Conservation (phyloP, 2,113 vertebrate genomes). For the Myotis brandtii region DNA sequence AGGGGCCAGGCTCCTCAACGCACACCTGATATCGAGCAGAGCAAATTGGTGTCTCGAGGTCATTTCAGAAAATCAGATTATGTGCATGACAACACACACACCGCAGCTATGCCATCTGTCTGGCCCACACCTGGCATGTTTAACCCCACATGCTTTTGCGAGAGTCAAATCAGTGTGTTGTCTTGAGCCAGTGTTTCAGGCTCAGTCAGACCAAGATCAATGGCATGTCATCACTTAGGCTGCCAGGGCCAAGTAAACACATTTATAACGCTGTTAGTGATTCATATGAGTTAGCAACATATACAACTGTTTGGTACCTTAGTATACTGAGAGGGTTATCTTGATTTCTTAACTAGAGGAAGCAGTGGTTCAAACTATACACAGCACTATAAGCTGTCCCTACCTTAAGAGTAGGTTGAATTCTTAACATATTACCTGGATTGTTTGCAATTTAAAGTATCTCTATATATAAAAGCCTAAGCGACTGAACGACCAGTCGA, state of each 20-base stretch:
- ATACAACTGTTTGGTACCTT: background rate
- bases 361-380: background rate
- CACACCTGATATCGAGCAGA: slow-evolving; percentile 71
- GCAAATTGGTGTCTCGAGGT: slow-evolving; percentile 79
- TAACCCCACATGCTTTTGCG: slow-evolving; percentile 51
- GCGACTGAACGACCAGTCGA: rapidly evolving
- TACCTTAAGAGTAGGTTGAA: background rate
- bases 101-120: slow-evolving; percentile 72
- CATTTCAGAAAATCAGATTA: slow-evolving; percentile 78
- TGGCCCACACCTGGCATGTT: slow-evolving; percentile 71
- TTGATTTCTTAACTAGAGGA: background rate
- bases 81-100: slow-evolving; percentile 75
- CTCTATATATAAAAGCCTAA: too few relatives aligned
- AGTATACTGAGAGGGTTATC: background rate
- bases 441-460: background rate
- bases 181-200: slow-evolving; percentile 1
- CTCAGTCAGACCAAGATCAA: slow-evolving; percentile 70
- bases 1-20: slow-evolving; percentile 29
- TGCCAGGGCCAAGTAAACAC: slow-evolving; percentile 66
- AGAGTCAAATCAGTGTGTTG: background rate
- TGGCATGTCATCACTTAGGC: background rate
- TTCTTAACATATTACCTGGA: background rate
- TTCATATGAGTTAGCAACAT: slow-evolving; percentile 48
- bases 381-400: background rate
- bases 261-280: slow-evolving; percentile 56